Evolutionary conservation across 2,888 invertebrate genomes (phyloP), one percentile per base, ranked within the genome.

Genomic region (Sphaeridia pumilis): DNA sequence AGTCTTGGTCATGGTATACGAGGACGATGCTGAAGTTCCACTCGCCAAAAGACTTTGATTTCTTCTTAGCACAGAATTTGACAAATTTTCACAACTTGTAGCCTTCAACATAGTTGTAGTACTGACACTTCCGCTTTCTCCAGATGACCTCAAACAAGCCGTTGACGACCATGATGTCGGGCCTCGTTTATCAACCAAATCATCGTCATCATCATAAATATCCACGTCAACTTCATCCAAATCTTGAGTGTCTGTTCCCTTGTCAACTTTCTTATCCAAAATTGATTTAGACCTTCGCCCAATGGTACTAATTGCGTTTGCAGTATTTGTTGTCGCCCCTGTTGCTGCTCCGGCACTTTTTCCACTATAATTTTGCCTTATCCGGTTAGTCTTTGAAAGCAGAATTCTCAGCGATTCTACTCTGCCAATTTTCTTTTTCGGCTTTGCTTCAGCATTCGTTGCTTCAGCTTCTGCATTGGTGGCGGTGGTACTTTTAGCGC

Each of bases 371-470:
- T 62, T 66, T 38, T 62, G 64, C 46, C 56, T 64, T 31, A 58
- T 67, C 5, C 66, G 63, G 38, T 69, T 69, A 31, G 67, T 65
- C 44, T 72, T 68, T 5, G 71, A 69, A 62, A 77, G 74, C 38
- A 77, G 66, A 65, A 75, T 75, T 56, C 75, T 68, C 43, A 78
- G 65, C 1, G 76, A 76, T 65, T 77, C 76, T 17, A 77, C 76
- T 34, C 77, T 69, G 7, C 75, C 74, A 31, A 76, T 70, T 36
- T 63, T 63, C 41, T 59, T 20, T 26, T 38, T 38, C 17, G 38
- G 38, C 17, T 38, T 38, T 5, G 5, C 46, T 4, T 17, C 27
- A 27, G 10, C 28, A 27, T 10, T 7, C 7, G 10, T 17, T 7
- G 17, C 38, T 12, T 38, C 38, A 7, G 17, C 7, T 17, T 5